Evolutionary conservation across 35 echinoderm and acorn worm species (phyloP).

Genomic region (Anneissia japonica): DNA sequence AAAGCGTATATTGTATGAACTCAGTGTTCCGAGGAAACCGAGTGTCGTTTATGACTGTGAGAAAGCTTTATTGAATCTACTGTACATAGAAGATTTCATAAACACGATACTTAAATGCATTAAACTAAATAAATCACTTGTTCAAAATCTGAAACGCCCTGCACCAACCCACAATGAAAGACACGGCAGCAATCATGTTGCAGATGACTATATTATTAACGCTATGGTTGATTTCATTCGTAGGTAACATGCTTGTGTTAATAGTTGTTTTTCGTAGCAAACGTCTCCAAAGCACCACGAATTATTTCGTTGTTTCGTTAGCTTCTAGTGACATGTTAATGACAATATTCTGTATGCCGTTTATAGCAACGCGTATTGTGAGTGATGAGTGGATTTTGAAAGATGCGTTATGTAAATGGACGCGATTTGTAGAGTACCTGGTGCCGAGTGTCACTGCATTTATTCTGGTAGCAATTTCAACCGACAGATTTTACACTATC

Average conservation of each 20-base stretch:
- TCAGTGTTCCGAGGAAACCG: no score
- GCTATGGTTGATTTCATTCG: neutral
- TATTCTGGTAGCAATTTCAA: constrained; percentile 65
- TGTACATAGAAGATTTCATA: no score
- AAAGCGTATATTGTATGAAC: no score
- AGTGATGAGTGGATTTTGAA: constrained; percentile 63
- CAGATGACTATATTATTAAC: neutral
- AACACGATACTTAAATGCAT: no score
- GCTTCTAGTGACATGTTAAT: constrained; percentile 67
- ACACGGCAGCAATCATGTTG: neutral
- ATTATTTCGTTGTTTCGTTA: constrained; percentile 94
- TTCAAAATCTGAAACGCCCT: no score
- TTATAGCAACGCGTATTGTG: constrained; percentile 35
- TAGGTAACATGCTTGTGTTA: constrained; percentile 71
- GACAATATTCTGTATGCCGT: constrained; percentile 76
- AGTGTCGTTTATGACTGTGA: no score
- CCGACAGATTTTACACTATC: constrained; percentile 91
- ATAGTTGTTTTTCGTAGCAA: constrained; percentile 62
- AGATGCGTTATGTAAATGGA: constrained; percentile 65
- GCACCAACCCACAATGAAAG: neutral
- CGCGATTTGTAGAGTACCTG: constrained; percentile 65
- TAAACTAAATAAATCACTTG: no score
- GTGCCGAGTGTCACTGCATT: constrained; percentile 58
- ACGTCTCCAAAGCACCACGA: constrained; percentile 85
- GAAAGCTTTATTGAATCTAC: no score